Percentiles rank a stretch among this genome's conserved stretches.
These are phyloP conservation scores for Sporophila hypoxantha DNA, from an alignment of 2,113 vertebrate species.

Conservation along the genomic window DNA sequence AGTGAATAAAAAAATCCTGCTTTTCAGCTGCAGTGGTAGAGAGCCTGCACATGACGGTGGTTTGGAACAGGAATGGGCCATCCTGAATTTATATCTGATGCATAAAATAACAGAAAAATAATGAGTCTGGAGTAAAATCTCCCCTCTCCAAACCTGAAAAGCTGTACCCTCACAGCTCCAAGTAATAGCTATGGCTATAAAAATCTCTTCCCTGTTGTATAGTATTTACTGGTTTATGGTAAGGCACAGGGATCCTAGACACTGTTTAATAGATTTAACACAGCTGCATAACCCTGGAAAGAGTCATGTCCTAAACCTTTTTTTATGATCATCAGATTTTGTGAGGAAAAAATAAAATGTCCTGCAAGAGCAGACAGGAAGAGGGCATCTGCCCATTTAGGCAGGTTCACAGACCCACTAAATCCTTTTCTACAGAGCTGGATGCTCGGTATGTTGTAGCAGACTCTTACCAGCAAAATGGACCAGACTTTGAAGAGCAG, in stretches of 20 bases:
- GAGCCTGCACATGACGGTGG: neutral
- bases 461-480: neutral
- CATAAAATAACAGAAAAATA: neutral
- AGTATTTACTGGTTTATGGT: slow-evolving; percentile 40
- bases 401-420: neutral
- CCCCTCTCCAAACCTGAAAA: neutral
- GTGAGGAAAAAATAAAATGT: neutral
- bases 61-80: neutral
- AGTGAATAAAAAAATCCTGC: neutral
- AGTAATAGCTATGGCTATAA: slow-evolving; percentile 34
- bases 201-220: neutral
- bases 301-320: neutral
- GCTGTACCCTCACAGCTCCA: neutral
- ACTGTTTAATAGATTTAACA: slow-evolving; percentile 42
- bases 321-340: neutral
- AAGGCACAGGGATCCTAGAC: slow-evolving; percentile 3
- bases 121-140: neutral
- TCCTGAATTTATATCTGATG: neutral
- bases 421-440: neutral
- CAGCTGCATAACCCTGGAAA: slow-evolving; percentile 34
- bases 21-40: neutral
- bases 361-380: neutral
- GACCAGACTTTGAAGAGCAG: neutral
- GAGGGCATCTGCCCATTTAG: neutral
- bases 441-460: neutral